These are phyloP conservation scores for Odocoileus hemionus DNA, from an alignment of 2,113 vertebrate species.

Conservation along the genomic window DNA sequence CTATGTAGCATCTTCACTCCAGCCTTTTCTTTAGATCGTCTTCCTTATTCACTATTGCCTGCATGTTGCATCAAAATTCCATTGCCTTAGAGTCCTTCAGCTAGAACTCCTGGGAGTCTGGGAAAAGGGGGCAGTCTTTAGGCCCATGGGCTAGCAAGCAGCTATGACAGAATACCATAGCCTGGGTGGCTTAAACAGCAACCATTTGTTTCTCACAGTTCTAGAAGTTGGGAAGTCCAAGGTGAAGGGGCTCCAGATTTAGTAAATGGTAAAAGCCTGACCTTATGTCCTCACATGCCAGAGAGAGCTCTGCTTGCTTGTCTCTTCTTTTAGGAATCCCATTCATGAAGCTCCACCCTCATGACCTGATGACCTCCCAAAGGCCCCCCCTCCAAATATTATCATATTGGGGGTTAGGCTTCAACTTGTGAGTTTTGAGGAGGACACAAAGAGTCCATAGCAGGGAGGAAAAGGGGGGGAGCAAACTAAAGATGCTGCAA, in stretches of 20 bases:
- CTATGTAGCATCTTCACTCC: not conserved
- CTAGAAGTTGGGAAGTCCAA: not conserved
- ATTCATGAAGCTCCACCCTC: not conserved
- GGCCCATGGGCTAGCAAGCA: not conserved
- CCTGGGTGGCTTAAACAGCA: not conserved
- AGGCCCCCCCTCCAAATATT: not conserved
- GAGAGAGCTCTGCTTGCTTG: not conserved
- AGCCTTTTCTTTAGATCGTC: not conserved
- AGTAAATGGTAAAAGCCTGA: not conserved
- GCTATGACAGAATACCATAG: not conserved
- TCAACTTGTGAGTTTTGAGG: not conserved
- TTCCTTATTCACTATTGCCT: not conserved
- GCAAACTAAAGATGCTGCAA: constrained; percentile 8
- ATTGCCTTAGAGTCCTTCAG: not conserved
- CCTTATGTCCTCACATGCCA: rapidly evolving
- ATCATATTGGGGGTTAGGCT: not conserved
- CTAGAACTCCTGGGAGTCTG: not conserved
- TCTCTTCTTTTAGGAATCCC: not conserved
- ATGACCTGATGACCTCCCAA: not conserved
- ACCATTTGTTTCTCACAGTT: not conserved
- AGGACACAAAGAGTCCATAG: not conserved
- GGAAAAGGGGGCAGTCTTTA: not conserved
- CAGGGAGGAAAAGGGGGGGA: not conserved
- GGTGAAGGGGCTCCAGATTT: not conserved
- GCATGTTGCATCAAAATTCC: not conserved